Evolutionary conservation across 2,888 invertebrate genomes (phyloP).

Genomic region (Leistus spinibarbis): DNA sequence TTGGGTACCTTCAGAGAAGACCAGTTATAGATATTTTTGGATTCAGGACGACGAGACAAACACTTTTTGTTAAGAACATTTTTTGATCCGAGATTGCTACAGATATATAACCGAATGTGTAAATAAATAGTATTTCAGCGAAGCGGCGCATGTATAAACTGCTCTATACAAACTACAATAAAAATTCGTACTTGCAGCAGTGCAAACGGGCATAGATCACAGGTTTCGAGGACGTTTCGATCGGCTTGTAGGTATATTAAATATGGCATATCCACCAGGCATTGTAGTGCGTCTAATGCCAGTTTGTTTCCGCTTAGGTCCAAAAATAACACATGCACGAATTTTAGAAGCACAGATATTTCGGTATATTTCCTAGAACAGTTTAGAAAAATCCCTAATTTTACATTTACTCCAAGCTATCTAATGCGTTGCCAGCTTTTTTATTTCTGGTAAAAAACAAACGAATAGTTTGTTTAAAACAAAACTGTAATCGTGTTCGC

Average conservation of each 20-base stretch:
- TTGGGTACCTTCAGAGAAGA: too few relatives aligned
- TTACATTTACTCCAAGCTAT: neutral
- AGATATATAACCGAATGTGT: too few relatives aligned
- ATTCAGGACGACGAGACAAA: too few relatives aligned
- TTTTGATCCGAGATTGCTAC: too few relatives aligned
- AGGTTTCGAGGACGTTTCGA: slow-evolving; percentile 60
- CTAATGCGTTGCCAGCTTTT: too few relatives aligned
- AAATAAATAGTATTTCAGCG: neutral
- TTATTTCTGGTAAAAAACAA: neutral
- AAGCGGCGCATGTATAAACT: neutral
- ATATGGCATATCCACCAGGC: slow-evolving; percentile 60
- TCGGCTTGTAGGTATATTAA: slow-evolving; percentile 65
- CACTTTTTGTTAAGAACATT: too few relatives aligned
- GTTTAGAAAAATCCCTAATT: neutral
- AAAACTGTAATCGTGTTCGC: slow-evolving; percentile 17
- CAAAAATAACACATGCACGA: slow-evolving; percentile 63
- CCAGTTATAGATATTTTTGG: too few relatives aligned
- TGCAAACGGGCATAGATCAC: slow-evolving; percentile 59
- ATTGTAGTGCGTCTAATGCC: slow-evolving; percentile 58
- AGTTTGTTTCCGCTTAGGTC: slow-evolving; percentile 64
- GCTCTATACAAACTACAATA: neutral
- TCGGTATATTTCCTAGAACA: slow-evolving; percentile 58
- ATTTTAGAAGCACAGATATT: slow-evolving; percentile 59
- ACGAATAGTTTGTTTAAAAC: neutral
- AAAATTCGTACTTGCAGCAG: slow-evolving; percentile 62